Evolutionary conservation across 2,888 invertebrate genomes (phyloP).

Genomic region (Dryadula phaetusa): DNA sequence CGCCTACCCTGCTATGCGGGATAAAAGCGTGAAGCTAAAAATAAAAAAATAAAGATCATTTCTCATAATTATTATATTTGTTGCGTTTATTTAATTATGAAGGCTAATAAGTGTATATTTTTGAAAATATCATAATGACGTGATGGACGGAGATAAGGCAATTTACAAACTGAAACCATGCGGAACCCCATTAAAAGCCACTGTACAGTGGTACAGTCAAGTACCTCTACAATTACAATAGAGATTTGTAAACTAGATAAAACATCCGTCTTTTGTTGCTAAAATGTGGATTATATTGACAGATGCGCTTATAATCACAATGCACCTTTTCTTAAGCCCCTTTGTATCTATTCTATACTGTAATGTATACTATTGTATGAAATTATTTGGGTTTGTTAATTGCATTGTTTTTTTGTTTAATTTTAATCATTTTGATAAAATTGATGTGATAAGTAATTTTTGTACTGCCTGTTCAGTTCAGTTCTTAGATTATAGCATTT

Average conservation of each 20-base stretch:
- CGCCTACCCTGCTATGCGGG: too few relatives aligned
- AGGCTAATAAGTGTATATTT: too few relatives aligned
- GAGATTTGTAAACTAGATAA: constrained; percentile 45
- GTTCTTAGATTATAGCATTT: too few relatives aligned
- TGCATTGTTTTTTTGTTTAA: background rate
- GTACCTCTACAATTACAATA: constrained; percentile 45
- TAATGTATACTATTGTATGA: constrained; percentile 19
- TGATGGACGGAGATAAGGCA: background rate
- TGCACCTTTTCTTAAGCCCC: background rate
- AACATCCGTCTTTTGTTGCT: constrained; percentile 37
- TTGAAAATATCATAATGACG: too few relatives aligned
- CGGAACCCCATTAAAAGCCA: constrained; percentile 44
- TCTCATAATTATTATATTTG: too few relatives aligned
- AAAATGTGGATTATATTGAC: constrained; percentile 32
- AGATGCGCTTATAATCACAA: constrained; percentile 23
- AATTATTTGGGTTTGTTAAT: constrained; percentile 11
- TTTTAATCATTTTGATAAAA: background rate
- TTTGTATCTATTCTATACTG: background rate
- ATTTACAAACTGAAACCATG: constrained; percentile 15
- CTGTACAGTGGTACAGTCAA: constrained; percentile 47
- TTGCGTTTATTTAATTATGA: too few relatives aligned
- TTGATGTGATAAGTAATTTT: background rate
- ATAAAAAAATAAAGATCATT: too few relatives aligned
- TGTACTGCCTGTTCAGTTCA: too few relatives aligned
- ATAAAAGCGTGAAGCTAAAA: too few relatives aligned